Conservation (phyloP, 2,113 vertebrate genomes). For the Sinocyclocheilus grahami region DNA sequence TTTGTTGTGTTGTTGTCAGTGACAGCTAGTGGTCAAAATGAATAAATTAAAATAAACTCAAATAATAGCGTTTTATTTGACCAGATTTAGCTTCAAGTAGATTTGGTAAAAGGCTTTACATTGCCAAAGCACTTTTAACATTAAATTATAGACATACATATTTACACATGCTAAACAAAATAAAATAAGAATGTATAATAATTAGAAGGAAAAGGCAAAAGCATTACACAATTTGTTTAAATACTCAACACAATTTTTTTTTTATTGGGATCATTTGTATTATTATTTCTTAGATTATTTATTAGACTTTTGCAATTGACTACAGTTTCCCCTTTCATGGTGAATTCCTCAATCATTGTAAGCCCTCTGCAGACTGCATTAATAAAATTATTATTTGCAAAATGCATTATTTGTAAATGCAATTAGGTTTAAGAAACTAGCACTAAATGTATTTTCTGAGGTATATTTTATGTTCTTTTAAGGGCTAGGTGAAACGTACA, state of each 20-base stretch:
- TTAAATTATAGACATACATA: not conserved
- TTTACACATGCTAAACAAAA: not conserved
- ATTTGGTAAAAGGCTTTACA: not conserved
- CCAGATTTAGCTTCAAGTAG: not conserved
- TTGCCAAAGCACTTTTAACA: not conserved
- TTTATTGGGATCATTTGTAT: too few relatives aligned
- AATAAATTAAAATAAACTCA: not conserved
- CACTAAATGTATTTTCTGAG: not conserved
- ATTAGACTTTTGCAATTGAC: not conserved
- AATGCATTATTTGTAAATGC: not conserved
- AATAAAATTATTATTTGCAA: not conserved
- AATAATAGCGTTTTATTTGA: too few relatives aligned
- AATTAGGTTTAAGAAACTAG: not conserved
- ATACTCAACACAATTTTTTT: too few relatives aligned
- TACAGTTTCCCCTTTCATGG: not conserved
- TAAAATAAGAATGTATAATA: too few relatives aligned
- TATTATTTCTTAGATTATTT: not conserved
- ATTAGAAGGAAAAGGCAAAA: too few relatives aligned
- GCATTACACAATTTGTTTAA: too few relatives aligned
- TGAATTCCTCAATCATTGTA: not conserved
- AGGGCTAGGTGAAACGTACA: not conserved
- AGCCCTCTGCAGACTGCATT: not conserved
- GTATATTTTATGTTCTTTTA: not conserved
- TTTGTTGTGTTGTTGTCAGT: not conserved
- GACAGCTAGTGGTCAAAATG: slow-evolving; percentile 47